Conservation (phyloP, 2,797 vertebrate species). For the Serranus cabrilla region DNA sequence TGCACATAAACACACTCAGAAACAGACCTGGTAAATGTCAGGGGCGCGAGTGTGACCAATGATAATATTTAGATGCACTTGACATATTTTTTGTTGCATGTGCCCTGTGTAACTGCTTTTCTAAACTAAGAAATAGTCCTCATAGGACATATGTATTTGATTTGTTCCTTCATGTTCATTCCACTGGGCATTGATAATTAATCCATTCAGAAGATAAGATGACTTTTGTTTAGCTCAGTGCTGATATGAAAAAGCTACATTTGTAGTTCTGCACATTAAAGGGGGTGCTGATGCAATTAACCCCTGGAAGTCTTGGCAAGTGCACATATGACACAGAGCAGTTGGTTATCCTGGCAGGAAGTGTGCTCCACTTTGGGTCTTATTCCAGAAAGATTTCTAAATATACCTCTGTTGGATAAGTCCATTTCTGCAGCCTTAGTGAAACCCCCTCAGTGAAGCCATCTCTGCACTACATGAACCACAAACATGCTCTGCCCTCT, state of each 20-base stretch:
- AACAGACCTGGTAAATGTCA: no score
- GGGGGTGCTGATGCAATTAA: background rate
- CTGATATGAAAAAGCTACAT: background rate
- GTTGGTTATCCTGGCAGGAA: conserved; percentile 29
- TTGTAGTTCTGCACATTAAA: background rate
- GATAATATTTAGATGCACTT: no score
- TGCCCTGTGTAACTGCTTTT: no score
- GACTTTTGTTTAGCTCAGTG: background rate
- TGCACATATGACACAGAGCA: background rate
- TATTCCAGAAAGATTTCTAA: conserved; percentile 54
- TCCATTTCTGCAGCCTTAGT: conserved; percentile 11
- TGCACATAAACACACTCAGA: no score
- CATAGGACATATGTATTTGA: no score
- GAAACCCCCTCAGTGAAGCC: conserved; percentile 38
- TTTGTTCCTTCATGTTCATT: no score
- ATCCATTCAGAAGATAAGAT: conserved; percentile 25
- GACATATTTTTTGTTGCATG: no score
- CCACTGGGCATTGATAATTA: background rate
- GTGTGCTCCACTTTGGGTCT: conserved; percentile 41
- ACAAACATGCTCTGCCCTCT: conserved; percentile 41
- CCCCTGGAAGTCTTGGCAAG: background rate
- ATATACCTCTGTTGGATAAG: conserved; percentile 48
- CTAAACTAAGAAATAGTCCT: no score
- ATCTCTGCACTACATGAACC: conserved; percentile 37
- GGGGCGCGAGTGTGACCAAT: no score